These are phyloP conservation scores for Noturus placidus DNA, from an alignment of 2,113 vertebrate genomes.

Conservation along the genomic window DNA sequence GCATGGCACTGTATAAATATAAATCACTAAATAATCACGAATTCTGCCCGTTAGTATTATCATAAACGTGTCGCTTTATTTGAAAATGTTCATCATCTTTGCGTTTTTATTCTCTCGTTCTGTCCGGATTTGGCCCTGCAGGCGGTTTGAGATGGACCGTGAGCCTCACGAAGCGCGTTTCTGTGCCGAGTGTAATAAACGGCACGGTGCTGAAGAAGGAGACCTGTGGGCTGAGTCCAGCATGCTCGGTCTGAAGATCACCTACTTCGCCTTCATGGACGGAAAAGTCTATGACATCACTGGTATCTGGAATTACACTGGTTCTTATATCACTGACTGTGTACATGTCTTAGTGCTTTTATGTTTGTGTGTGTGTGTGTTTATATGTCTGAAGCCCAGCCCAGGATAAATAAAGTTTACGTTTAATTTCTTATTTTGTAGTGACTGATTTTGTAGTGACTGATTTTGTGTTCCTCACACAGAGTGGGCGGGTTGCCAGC, in stretches of 20 bases:
- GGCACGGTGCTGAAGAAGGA: conserved; percentile 88
- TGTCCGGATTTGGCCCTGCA: conserved; percentile 51
- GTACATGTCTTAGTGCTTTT: neutral
- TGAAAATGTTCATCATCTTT: too few relatives aligned
- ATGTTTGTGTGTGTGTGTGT: neutral
- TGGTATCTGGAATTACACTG: conserved; percentile 66
- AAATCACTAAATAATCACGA: too few relatives aligned
- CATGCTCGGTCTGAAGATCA: conserved; percentile 91
- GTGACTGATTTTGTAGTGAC: neutral
- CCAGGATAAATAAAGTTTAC: neutral
- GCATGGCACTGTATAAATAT: too few relatives aligned
- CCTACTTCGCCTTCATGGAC: conserved; percentile 92
- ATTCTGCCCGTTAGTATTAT: neutral
- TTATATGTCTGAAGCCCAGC: neutral
- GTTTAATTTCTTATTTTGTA: neutral
- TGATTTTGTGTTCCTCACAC: conserved; percentile 47
- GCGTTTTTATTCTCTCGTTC: neutral
- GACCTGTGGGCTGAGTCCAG: conserved; percentile 96
- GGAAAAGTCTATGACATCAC: conserved; percentile 93
- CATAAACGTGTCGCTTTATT: neutral
- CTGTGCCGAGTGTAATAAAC: conserved; percentile 83
- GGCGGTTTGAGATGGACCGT: conserved; percentile 92
- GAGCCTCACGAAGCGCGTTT: conserved; percentile 83
- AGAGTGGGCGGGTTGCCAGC: conserved; percentile 96
- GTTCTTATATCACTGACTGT: neutral